Conservation (phyloP, 2,888 invertebrate genomes). For the Agapetus fuscipes region DNA sequence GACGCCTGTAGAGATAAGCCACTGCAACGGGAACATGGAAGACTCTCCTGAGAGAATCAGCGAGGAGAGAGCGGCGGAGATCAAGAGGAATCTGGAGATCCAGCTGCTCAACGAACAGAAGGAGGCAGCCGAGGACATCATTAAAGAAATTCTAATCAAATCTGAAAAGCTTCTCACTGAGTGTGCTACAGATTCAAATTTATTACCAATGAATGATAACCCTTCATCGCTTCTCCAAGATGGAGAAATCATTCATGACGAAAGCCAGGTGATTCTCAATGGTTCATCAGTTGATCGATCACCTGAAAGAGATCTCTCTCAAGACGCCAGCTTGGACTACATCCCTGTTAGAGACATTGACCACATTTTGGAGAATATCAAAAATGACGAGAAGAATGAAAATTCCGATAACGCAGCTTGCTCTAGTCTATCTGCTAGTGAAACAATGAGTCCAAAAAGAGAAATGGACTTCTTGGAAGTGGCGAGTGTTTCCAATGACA, state of each 20-base stretch:
- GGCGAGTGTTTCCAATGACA: conserved; percentile 36
- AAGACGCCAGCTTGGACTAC: conserved; percentile 41
- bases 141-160: conserved; percentile 40
- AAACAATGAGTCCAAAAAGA: conserved; percentile 41
- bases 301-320: conserved; percentile 24
- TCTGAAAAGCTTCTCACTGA: conserved; percentile 42
- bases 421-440: conserved; percentile 40
- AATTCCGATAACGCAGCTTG: conserved; percentile 38
- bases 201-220: conserved; percentile 13
- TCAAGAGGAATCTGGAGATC: conserved; percentile 20
- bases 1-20: conserved; percentile 24
- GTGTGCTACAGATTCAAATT: conserved; percentile 27
- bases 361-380: conserved; percentile 27
- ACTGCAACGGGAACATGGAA: conserved; percentile 31
- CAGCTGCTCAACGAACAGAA: conserved; percentile 27
- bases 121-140: conserved; percentile 41
- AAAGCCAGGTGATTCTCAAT: conserved; percentile 44
- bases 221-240: conserved; percentile 40
- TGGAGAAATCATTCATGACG: conserved; percentile 43
- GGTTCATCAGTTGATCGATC: no score
- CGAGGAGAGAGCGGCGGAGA: conserved; percentile 19
- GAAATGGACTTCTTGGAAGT: conserved; percentile 32
- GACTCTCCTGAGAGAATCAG: conserved; percentile 21
- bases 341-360: conserved; percentile 42
- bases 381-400: conserved; percentile 36